Evolutionary conservation across 2,797 vertebrate genomes (phyloP).

Genomic region (Channallabes apus): DNA sequence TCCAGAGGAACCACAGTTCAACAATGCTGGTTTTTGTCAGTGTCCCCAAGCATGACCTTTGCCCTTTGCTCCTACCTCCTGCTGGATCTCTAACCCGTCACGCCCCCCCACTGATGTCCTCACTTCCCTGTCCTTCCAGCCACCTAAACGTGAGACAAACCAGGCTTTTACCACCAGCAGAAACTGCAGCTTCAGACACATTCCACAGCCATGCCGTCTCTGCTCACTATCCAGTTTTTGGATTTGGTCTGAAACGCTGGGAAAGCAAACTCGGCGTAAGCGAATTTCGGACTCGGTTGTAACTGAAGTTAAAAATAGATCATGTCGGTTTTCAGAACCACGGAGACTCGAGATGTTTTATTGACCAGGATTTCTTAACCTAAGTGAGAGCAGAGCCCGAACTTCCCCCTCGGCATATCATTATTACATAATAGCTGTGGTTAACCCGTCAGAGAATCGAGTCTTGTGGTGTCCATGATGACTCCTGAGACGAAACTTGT

Average conservation of each 20-base stretch:
- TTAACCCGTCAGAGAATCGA: slow-evolving; percentile 43
- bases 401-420: slow-evolving; percentile 42
- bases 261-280: slow-evolving; percentile 35
- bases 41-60: slow-evolving; percentile 47
- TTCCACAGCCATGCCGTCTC: slow-evolving; percentile 43
- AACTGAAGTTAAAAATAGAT: slow-evolving; percentile 47
- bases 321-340: slow-evolving; percentile 31
- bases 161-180: slow-evolving; percentile 40
- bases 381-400: slow-evolving; percentile 38
- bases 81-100: slow-evolving; percentile 12
- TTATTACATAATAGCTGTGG: slow-evolving; percentile 54
- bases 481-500: slow-evolving; percentile 36
- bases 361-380: slow-evolving; percentile 46
- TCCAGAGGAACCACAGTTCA: slow-evolving; percentile 24
- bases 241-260: slow-evolving; percentile 23
- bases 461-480: slow-evolving; percentile 43
- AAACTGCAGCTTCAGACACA: slow-evolving; percentile 52
- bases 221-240: slow-evolving; percentile 23
- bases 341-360: slow-evolving; percentile 38
- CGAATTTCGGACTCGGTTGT: slow-evolving; percentile 32
- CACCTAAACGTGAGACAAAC: slow-evolving; percentile 46
- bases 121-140: slow-evolving; percentile 24
- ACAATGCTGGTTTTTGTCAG: slow-evolving; percentile 46
- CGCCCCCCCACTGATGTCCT: slow-evolving; percentile 18
- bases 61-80: slow-evolving; percentile 29